Evolutionary conservation across 2,797 vertebrate species (phyloP), one percentile per base, ranked within the genome.

Genomic region (Argentina silus): DNA sequence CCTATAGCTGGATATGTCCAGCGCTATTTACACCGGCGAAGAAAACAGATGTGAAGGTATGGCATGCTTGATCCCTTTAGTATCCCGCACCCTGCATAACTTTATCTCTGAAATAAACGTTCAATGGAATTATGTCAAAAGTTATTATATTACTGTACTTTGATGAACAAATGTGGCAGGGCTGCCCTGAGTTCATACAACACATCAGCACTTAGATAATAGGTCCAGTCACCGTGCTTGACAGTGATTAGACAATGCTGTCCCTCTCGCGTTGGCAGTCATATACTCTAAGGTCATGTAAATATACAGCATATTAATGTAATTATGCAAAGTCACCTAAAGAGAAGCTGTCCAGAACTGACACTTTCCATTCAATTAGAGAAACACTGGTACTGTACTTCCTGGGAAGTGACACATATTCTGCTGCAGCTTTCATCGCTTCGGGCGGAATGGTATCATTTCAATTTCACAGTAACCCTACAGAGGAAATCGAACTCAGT

Each of bases 231-330:
- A 89, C 86, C 81, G 83, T 70, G 77, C 84, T 77, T 88, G 89
- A 91, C 89, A 86, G 85, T 90, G 85, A 91, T 90, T 88, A 90
- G 87, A 64, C 56, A 2, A 73, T 77, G 79, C 72, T 75, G 75
- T 73, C 76, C 81, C 66, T 75, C 79, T 75, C 48, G 1, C 55
- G 48, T 80, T 87, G 84, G 77, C 85, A 86, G 80, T 69, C 56
- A 74, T 70, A 36, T 51, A 78, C 79, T 82, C 79, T 78, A 81
- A 89, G 86, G 90, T 89, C 84, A 84, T 83, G 83, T 56, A 91
- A 92, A 90, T 90, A 88, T 84, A 82, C 81, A 75, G 77, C 84
- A 86, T 81, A 88, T 91, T 91, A 91, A 93, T 86, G 81, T 85
- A 85, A 92, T 91, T 89, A 92, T 90, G 88, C 86, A 87, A 88